Base-by-base conservation (phyloP, 92 coral and sea anemone species). In the Meandrina meandrites region DNA sequence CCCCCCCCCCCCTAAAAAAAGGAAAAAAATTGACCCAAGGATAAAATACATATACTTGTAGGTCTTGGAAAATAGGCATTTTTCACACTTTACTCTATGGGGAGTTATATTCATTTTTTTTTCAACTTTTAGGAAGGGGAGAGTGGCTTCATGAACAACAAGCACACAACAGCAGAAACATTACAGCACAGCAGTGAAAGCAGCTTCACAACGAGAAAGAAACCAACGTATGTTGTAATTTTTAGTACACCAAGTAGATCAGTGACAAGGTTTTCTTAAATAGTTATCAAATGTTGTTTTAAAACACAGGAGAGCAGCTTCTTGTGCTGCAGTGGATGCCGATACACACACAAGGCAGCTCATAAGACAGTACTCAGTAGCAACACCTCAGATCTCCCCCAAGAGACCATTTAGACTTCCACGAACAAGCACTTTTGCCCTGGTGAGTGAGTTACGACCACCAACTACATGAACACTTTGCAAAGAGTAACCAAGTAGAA, bases 331-430 rank as follows among this genome's bases (percentile, higher is more conserved):
- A 14, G 71, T 72, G 27, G 87, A 87, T 71, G 94, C 71, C 62
- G 87, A 80, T 22, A 8, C 86, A 24, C 81, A 91, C 76, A 93
- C 94, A 58, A 88, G 89, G 76, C 94, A 88, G 72, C 79, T 93
- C 0, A 91, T 94, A 50, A 87, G 90, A 68, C 98, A 91, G 86
- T 93, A 89, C 70, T 93, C 96, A 68, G 93, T 93, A 21, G 79
- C 96, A 1, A 81, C 94, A 36, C 94, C 91, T 21, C 91, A 91
- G 68, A 78, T 90, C 64, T 82, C 79, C 8, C 96, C 94, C 68
- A 91, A 84, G 82, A 84, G 96, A 86, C 98, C 98, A 12, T 94
- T 94, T 56, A 93, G 98, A 66, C 98, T 95, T 47, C 98, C 96
- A 80, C 82, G 85, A 76, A 28, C 90, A 18, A 88, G 75, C 35